Evolutionary conservation across 2,888 invertebrate genomes (phyloP), one percentile per base, ranked within the genome.

Genomic region (Mellilla xanthometata): DNA sequence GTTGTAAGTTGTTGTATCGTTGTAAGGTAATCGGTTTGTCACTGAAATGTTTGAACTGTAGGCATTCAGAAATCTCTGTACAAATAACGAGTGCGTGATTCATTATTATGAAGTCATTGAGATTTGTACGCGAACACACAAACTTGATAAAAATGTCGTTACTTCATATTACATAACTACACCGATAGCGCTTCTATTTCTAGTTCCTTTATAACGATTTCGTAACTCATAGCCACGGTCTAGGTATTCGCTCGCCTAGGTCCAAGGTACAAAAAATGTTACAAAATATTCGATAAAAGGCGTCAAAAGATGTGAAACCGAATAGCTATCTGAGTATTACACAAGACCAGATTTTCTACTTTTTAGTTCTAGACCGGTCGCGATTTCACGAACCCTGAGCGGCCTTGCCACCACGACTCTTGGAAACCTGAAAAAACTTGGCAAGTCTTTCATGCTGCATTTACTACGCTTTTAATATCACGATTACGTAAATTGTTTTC

Each of bases 321-420:
- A 54, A 57, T 68, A 60, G 50, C 45, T 62, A 60, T 59, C 54
- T 53, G 39, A 58, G 57, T 54, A 60, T 77, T 77, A 65, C 68
- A 60, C 66, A 75, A 80, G 58, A 63, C 48, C 56, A 66, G 60
- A 60, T 65, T 79, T 78, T 77, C 73, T 67, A 36, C 36, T 36
- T 36, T 36, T 28, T 29, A 75, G 69, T 76, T 76, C 69, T 66
- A 75, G 67, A 62, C 54, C 62, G 60, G 73, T 74, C 70, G 71
- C 39, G 39, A 39, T 26, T 45, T 45, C 45, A 45, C 72, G 71
- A 73, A 66, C 62, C 65, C 61, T 58, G 52, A 40, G 38, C 56
- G 72, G 62, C 77, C 79, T 81, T 79, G 76, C 40, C 35, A 45
- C 39, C 45, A 47, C 52, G 55, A 59, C 40, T 42, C 41, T 43